Conservation (phyloP, 2,113 vertebrate genomes). For the Deroptyus accipitrinus region DNA sequence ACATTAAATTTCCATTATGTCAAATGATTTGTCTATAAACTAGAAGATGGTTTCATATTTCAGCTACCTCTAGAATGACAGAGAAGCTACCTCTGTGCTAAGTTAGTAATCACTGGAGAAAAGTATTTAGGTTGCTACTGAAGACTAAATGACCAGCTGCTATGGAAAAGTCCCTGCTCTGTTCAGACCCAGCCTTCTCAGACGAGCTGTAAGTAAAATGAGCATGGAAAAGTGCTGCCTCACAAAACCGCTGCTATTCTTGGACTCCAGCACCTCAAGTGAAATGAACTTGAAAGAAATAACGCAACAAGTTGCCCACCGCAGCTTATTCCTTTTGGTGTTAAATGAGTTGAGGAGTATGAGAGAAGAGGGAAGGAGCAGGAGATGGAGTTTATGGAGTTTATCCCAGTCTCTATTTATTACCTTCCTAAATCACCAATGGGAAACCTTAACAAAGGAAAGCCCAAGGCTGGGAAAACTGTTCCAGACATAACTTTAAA, state of each 20-base stretch:
- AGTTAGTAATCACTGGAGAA: neutral
- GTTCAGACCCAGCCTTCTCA: neutral
- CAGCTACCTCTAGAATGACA: neutral
- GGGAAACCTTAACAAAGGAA: neutral
- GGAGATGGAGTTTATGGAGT: neutral
- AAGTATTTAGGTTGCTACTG: neutral
- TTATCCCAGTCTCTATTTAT: neutral
- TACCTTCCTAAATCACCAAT: neutral
- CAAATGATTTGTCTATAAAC: neutral
- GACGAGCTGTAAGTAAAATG: neutral
- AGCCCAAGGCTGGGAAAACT: neutral
- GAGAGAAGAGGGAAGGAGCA: neutral
- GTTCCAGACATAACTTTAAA: neutral
- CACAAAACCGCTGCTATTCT: neutral
- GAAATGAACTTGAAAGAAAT: neutral
- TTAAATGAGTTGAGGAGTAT: rapidly evolving
- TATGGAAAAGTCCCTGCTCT: neutral
- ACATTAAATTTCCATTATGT: neutral
- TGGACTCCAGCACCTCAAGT: neutral
- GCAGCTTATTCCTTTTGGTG: neutral
- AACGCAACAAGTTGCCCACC: neutral
- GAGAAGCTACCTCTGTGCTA: neutral
- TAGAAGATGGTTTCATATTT: neutral
- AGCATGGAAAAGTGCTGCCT: neutral
- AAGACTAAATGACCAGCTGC: neutral